phyloP scores from a whole-genome alignment of 2,888 invertebrate species.

The Hypsopygia costalis region DNA sequence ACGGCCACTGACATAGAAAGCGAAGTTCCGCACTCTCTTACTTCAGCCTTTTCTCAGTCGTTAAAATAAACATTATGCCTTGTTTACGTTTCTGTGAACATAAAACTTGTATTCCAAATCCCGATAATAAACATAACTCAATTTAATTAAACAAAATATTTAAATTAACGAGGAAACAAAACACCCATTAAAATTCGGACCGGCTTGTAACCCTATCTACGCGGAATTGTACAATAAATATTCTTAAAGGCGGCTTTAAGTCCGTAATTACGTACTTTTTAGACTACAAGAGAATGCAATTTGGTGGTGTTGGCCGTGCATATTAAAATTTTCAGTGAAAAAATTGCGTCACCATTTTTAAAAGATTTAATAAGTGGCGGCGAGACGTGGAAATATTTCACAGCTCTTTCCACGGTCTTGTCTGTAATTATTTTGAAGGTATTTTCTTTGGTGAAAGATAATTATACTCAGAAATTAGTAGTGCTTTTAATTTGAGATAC shows the following conservation, averaged over 20 bases:
- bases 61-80: not conserved
- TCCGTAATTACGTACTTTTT: slow-evolving; percentile 43
- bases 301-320: slow-evolving; percentile 34
- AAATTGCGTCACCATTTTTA: slow-evolving; percentile 18
- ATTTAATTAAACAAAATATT: slow-evolving; percentile 65
- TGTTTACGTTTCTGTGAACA: slow-evolving; percentile 7
- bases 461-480: too few species aligned
- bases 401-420: slow-evolving; percentile 5
- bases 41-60: not conserved
- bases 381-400: slow-evolving; percentile 25
- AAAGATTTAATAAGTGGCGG: slow-evolving; percentile 27
- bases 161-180: slow-evolving; percentile 60
- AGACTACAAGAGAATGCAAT: slow-evolving; percentile 54
- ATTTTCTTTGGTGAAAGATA: slow-evolving; percentile 1
- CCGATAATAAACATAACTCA: slow-evolving; percentile 38
- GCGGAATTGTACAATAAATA: slow-evolving; percentile 54
- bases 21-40: too few species aligned
- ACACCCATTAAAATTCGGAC: slow-evolving; percentile 46
- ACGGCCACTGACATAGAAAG: too few species aligned
- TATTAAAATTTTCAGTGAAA: slow-evolving; percentile 24
- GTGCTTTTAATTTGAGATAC: too few species aligned
- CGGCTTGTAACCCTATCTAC: slow-evolving; percentile 44
- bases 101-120: slow-evolving; percentile 19
- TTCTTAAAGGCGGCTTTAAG: slow-evolving; percentile 43
- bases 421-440: slow-evolving; percentile 7